Conservation (phyloP, 2,113 vertebrate species). For the Gymnogyps californianus region DNA sequence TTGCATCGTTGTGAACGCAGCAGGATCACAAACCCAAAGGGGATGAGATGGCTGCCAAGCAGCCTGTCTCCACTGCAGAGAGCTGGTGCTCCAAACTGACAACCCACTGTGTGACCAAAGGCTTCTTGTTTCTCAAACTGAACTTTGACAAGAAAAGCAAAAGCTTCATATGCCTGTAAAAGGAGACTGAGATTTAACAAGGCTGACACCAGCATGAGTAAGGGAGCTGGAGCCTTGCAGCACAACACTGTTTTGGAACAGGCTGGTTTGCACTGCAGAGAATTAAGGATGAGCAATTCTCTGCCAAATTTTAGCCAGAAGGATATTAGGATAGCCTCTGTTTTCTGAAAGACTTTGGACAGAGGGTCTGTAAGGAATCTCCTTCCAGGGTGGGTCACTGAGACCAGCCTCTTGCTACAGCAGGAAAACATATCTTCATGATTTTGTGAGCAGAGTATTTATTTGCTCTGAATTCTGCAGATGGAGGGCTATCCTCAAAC, state of each 20-base stretch:
- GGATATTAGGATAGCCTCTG: background rate
- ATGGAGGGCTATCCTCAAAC: background rate
- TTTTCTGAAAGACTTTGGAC: background rate
- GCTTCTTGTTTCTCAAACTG: background rate
- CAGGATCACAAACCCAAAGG: background rate
- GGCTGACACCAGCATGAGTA: background rate
- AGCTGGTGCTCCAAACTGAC: background rate
- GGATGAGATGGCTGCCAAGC: background rate
- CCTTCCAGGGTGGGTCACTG: background rate
- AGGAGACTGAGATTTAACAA: background rate
- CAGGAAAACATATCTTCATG: background rate
- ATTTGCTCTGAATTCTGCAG: background rate
- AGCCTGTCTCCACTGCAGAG: background rate
- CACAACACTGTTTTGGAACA: background rate
- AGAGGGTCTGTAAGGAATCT: background rate
- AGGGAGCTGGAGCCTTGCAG: background rate
- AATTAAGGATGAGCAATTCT: background rate
- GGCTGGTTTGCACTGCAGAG: background rate
- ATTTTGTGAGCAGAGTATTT: background rate
- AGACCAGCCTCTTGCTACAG: background rate
- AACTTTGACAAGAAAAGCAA: background rate
- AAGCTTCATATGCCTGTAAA: background rate
- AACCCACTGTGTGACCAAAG: background rate
- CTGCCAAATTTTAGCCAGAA: background rate
- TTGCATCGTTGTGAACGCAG: fast-evolving